Percentiles rank a stretch among this genome's conserved stretches.
These are phyloP conservation scores for Drosophila cracens DNA, from an alignment of 2,888 invertebrate species.

Conservation along the genomic window DNA sequence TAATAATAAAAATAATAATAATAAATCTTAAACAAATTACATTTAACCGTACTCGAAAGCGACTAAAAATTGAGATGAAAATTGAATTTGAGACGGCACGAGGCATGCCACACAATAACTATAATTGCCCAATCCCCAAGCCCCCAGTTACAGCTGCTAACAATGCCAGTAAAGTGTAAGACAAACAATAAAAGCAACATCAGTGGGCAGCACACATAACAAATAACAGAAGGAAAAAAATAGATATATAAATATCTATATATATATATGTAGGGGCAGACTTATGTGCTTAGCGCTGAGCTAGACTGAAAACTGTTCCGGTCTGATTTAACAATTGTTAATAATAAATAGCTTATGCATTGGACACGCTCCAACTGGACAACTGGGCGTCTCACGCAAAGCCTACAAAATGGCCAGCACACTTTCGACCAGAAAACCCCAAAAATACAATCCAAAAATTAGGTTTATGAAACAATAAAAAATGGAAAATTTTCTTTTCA, in stretches of 20 bases:
- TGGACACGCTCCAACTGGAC: slow-evolving; percentile 60
- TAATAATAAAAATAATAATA: not conserved
- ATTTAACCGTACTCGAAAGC: slow-evolving; percentile 72
- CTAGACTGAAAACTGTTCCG: slow-evolving; percentile 78
- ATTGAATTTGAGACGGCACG: slow-evolving; percentile 78
- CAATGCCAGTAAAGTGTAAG: slow-evolving; percentile 69
- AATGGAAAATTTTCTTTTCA: slow-evolving; percentile 42
- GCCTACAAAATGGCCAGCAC: slow-evolving; percentile 21
- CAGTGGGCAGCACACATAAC: slow-evolving; percentile 58
- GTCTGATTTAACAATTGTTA: slow-evolving; percentile 83
- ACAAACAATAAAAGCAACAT: slow-evolving; percentile 59
- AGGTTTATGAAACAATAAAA: slow-evolving; percentile 1
- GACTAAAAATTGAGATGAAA: slow-evolving; percentile 63
- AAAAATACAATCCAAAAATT: slow-evolving; percentile 13
- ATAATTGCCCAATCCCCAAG: not conserved
- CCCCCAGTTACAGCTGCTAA: slow-evolving; percentile 45
- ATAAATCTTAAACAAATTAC: slow-evolving; percentile 64
- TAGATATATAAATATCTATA: not conserved
- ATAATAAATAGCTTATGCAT: slow-evolving; percentile 82
- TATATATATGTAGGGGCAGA: slow-evolving; percentile 1
- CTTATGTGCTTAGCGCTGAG: slow-evolving; percentile 9
- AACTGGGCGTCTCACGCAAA: slow-evolving; percentile 54
- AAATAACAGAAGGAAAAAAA: slow-evolving; percentile 36
- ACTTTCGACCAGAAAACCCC: slow-evolving; percentile 32
- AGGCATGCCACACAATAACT: slow-evolving; percentile 29